Evolutionary conservation across 1,140 invertebrate genomes (phyloP).

Genomic region (Ectropis grisescens): DNA sequence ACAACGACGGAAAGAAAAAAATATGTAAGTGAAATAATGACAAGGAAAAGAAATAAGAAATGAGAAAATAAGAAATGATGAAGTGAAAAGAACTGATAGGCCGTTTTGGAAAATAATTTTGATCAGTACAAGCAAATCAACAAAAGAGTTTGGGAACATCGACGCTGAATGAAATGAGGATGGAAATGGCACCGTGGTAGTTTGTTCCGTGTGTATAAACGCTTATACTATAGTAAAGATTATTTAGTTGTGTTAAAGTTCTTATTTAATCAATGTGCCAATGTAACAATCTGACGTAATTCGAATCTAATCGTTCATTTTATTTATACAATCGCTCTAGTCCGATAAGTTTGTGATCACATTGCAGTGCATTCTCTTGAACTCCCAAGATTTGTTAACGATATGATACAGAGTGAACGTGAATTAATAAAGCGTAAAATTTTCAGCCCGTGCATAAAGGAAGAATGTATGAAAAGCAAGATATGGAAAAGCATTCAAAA

Average conservation of each 20-base stretch:
- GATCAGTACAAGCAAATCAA: constrained; percentile 55
- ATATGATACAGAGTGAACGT: constrained; percentile 61
- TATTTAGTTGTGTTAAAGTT: too few relatives aligned
- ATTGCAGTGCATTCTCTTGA: constrained; percentile 45
- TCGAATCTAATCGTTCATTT: constrained; percentile 4
- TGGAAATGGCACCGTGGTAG: constrained; percentile 29
- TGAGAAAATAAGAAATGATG: constrained; percentile 43
- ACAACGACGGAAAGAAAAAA: constrained; percentile 18
- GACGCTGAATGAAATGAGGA: constrained; percentile 45
- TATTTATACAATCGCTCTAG: constrained; percentile 26
- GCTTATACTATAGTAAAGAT: too few relatives aligned
- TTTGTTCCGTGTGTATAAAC: constrained; percentile 6
- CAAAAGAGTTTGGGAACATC: constrained; percentile 41
- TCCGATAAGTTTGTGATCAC: constrained; percentile 35
- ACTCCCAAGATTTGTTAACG: constrained; percentile 35
- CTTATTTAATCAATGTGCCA: constrained; percentile 16
- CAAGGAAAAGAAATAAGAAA: constrained; percentile 37
- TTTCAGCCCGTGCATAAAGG: constrained; percentile 65
- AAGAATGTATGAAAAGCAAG: constrained; percentile 62
- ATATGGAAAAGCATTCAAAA: constrained; percentile 66
- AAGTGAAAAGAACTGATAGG: constrained; percentile 58
- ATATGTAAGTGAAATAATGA: constrained; percentile 48
- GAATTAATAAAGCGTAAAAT: constrained; percentile 56
- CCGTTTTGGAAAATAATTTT: constrained; percentile 67
- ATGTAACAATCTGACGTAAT: constrained; percentile 30